phyloP scores from a whole-genome alignment of 2,797 vertebrate species.

The Epinephelus awoara region DNA sequence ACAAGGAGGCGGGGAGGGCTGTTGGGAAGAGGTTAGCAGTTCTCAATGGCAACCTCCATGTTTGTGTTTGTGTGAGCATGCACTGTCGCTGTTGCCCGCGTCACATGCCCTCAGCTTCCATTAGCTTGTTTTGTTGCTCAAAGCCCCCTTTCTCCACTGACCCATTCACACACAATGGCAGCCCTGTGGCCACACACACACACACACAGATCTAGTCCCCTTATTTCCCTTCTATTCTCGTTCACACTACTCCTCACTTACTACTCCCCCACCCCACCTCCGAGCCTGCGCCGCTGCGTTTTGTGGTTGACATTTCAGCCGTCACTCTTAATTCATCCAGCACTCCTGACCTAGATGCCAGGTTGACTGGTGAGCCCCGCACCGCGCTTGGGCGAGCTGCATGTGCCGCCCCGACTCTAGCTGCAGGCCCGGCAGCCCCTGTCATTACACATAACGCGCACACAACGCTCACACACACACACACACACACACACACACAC shows the following conservation, averaged over 20 bases:
- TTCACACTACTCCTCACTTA: slow-evolving; percentile 28
- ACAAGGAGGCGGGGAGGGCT: slow-evolving; percentile 10
- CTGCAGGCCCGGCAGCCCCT: slow-evolving; percentile 65
- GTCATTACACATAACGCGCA: slow-evolving; percentile 26
- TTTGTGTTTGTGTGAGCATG: slow-evolving; percentile 42
- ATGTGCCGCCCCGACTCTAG: slow-evolving; percentile 53
- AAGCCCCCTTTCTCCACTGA: slow-evolving; percentile 85
- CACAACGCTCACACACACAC: slow-evolving; percentile 10
- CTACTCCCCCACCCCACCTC: slow-evolving; percentile 29
- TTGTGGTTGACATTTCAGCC: slow-evolving; percentile 84
- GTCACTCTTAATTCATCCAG: slow-evolving; percentile 83
- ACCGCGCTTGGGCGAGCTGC: slow-evolving; percentile 59
- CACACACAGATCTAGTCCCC: slow-evolving; percentile 54
- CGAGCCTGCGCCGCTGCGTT: slow-evolving; percentile 47
- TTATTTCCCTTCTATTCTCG: slow-evolving; percentile 45
- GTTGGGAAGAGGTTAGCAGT: slow-evolving; percentile 63
- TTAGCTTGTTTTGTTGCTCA: slow-evolving; percentile 87
- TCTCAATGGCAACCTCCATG: slow-evolving; percentile 61
- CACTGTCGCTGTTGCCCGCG: slow-evolving; percentile 20
- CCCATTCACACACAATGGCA: slow-evolving; percentile 84
- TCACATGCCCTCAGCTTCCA: slow-evolving; percentile 82
- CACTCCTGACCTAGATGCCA: slow-evolving; percentile 85
- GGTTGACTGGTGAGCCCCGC: slow-evolving; percentile 74
- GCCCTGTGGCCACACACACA: slow-evolving; percentile 72
- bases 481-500: slow-evolving; percentile 15